These are phyloP conservation scores for Fundulus diaphanus DNA, from an alignment of 2,797 vertebrate genomes.

Conservation along the genomic window DNA sequence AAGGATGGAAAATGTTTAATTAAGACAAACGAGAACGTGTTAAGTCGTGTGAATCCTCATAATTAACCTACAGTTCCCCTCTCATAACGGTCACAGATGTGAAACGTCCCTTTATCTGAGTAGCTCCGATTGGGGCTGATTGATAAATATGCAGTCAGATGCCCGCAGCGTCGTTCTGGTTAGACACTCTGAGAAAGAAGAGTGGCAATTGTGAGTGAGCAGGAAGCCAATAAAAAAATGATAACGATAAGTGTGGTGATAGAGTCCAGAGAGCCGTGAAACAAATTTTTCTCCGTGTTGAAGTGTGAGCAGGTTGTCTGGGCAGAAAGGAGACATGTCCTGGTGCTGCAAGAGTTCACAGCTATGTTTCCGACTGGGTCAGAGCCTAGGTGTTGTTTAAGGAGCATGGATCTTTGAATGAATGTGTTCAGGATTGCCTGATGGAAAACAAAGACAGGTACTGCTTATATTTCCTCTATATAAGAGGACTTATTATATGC, in stretches of 20 bases:
- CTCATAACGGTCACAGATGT: constrained; percentile 20
- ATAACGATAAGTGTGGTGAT: not conserved
- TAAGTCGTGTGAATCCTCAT: not conserved
- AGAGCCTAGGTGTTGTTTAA: not conserved
- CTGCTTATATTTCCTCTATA: not conserved
- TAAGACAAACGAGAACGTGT: not conserved
- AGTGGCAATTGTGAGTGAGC: constrained; percentile 24
- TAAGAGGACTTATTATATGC: not conserved
- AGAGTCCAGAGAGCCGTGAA: not conserved
- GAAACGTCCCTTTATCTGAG: not conserved
- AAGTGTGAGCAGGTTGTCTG: not conserved
- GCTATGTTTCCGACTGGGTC: not conserved
- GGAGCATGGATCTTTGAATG: not conserved
- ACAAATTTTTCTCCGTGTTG: not conserved
- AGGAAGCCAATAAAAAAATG: constrained; percentile 25
- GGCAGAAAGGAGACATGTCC: not conserved
- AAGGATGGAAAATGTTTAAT: not conserved
- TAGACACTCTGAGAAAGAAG: not conserved
- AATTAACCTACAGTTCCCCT: not conserved
- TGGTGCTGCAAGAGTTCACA: not conserved
- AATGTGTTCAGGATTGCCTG: not conserved
- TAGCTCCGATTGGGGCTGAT: not conserved
- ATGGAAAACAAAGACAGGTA: not conserved
- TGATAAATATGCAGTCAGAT: not conserved
- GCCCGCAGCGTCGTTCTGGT: not conserved